phyloP scores from a whole-genome alignment of 2,888 invertebrate species.

The Scrobipalpa costella region DNA sequence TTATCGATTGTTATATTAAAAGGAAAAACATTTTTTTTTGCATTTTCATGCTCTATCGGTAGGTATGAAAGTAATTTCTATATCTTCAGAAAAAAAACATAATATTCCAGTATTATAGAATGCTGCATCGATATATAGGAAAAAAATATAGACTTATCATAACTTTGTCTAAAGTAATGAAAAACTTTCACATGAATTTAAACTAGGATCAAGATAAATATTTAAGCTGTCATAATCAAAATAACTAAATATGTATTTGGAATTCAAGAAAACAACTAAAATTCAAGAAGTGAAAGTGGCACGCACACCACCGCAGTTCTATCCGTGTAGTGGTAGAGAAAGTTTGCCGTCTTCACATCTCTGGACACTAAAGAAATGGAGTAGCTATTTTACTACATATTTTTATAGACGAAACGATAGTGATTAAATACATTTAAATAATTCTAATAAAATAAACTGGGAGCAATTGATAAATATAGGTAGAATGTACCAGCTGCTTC shows the following conservation, averaged over 20 bases:
- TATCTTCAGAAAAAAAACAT: too few species aligned
- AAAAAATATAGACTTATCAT: not conserved
- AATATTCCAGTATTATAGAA: too few species aligned
- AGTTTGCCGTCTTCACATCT: slow-evolving; percentile 54
- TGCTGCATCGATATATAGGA: too few species aligned
- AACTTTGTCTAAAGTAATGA: not conserved
- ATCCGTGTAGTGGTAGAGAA: slow-evolving; percentile 68
- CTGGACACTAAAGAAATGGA: slow-evolving; percentile 44
- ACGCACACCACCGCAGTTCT: slow-evolving; percentile 52
- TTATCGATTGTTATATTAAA: too few species aligned
- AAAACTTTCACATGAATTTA: not conserved
- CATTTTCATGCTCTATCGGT: too few species aligned
- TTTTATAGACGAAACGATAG: not conserved
- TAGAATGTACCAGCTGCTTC: too few species aligned
- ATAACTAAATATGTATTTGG: slow-evolving; percentile 8
- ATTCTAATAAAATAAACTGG: too few species aligned
- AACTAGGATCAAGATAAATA: not conserved
- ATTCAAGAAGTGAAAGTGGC: slow-evolving; percentile 69
- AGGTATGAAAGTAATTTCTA: too few species aligned
- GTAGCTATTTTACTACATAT: slow-evolving; percentile 32
- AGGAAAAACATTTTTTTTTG: too few species aligned
- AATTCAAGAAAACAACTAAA: slow-evolving; percentile 51
- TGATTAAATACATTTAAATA: too few species aligned
- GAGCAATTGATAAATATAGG: too few species aligned
- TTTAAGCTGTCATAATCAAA: not conserved